Base-by-base conservation (phyloP, 1,140 invertebrate genomes). In the Episyrphus balteatus region DNA sequence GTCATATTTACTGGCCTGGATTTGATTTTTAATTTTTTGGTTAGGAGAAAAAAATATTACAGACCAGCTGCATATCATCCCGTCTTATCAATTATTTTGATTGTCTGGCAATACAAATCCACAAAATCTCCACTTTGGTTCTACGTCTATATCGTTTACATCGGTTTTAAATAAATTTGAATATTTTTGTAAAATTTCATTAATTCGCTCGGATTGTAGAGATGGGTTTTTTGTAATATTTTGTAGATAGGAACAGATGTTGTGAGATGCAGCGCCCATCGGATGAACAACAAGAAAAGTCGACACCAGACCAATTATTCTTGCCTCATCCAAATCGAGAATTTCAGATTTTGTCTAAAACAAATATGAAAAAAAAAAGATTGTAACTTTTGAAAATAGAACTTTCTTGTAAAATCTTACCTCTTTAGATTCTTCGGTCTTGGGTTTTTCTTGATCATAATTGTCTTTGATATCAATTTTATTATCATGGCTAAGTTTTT, bases 231-330 rank as follows among this genome's bases (percentile, higher is more conserved):
- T 55, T 2, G 44, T 42, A 47, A 86, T 73, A 70, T 85, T 86
- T 62, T 82, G 81, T 42, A 91, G 74, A 68, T 88, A 91, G 5
- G 82, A 88, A 79, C 83, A 86, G 53, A 92, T 78, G 59, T 89
- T 86, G 64, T 87, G 84, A 5, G 88, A 75, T 47, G 83, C 84
- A 2, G 87, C 86, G 37, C 88, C 88, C 61, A 86, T 85, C 0
- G 88, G 89, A 73, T 92, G 88, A 38, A 92, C 83, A 61, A 91
- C 83, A 30, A 92, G 74, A 71, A 89, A 92, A 33, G 84, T 84
- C 14, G 86, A 82, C 41, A 89, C 80, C 34, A 92, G 71, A 50
- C 86, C 85, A 51, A 84, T 80, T n/a, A 84, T 65, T 58, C 79
- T 80, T 1, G 81, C 81, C 56, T 84, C 81, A 41, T 70, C 68